Evolutionary conservation across 2,797 vertebrate species (phyloP), one percentile per base, ranked within the genome.

Genomic region (Molothrus aeneus): DNA sequence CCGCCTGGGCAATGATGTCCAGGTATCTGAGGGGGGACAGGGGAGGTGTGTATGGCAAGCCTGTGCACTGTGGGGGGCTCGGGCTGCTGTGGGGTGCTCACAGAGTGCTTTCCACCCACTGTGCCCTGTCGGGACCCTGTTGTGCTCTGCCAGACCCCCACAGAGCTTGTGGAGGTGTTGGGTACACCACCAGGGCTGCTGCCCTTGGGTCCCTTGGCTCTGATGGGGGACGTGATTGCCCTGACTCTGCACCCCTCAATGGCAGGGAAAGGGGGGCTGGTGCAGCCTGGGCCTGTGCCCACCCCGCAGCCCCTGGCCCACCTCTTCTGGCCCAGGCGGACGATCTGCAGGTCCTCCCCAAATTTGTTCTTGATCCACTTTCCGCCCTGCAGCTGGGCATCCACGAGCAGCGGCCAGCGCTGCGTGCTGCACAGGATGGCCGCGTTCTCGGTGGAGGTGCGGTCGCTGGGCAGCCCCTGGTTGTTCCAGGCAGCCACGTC

Each of bases 321-420:
- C 98, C 96, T 97, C 88, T 73, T 94, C 94, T 98, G 98, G 5
- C 98, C 98, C 89, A 98, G 96, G 54, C 94, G 96, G 86, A 98
- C 97, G 36, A 96, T 88, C 61, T 72, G 94, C 86, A 98, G 91
- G 1, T 79, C 80, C 2, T 38, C 32, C 22, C 97, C 93, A 0
- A 93, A 98, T 81, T 97, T 98, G 81, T 97, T 98, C 86, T 97
- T 98, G 95, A 98, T 98, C 98, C 98, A 98, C 57, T 97, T 98
- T 92, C 97, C 91, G 12, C 97, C 98, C 51, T 98, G 98, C 59
- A 98, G 97, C 94, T 98, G 98, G 20, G 98, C 96, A 0, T 98
- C 98, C 81, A 98, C 97, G 0, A 98, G 92, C 69, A 98, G 97
- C 0, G 98, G 98, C 98, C 98, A 98, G 5, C 97, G 97, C 94